Conservation (phyloP, 2,888 invertebrate genomes). For the Sinopyrophorus schimmeli region DNA sequence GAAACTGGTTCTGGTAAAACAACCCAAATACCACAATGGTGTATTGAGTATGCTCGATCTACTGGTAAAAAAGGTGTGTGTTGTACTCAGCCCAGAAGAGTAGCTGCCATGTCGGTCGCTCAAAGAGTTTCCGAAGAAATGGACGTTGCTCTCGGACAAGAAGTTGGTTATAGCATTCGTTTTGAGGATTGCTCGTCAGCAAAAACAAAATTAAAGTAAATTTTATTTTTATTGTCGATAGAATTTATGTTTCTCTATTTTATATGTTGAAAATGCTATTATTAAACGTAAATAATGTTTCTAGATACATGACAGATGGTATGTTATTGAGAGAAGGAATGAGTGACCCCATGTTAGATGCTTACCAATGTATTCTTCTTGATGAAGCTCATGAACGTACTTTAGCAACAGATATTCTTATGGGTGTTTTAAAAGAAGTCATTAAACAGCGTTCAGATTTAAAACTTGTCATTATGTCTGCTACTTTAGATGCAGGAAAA, state of each 20-base stretch:
- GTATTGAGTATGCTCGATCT: conserved; percentile 72
- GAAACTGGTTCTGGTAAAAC: conserved; percentile 99
- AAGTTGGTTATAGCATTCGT: conserved; percentile 96
- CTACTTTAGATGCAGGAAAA: conserved; percentile 98
- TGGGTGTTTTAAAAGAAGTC: conserved; percentile 98
- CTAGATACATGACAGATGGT: conserved; percentile 97
- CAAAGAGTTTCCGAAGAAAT: conserved; percentile 99
- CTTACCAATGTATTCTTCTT: conserved; percentile 92
- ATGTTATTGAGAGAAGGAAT: conserved; percentile 99
- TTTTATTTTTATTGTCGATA: conserved; percentile 26
- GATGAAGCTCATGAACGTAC: conserved; percentile 99
- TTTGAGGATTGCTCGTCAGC: conserved; percentile 98
- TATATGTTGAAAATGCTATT: conserved; percentile 1
- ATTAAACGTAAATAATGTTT: no score
- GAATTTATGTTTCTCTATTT: background rate
- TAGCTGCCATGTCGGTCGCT: conserved; percentile 99
- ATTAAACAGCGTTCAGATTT: conserved; percentile 89
- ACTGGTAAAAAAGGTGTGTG: conserved; percentile 80
- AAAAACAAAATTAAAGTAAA: conserved; percentile 87
- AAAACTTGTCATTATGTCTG: conserved; percentile 98
- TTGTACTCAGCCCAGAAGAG: conserved; percentile 95
- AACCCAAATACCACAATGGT: conserved; percentile 99
- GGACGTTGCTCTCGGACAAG: conserved; percentile 92
- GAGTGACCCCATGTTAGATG: conserved; percentile 97
- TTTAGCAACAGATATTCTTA: conserved; percentile 95